Evolutionary conservation across 2,888 invertebrate species (phyloP).

Genomic region (Apamea sordens): DNA sequence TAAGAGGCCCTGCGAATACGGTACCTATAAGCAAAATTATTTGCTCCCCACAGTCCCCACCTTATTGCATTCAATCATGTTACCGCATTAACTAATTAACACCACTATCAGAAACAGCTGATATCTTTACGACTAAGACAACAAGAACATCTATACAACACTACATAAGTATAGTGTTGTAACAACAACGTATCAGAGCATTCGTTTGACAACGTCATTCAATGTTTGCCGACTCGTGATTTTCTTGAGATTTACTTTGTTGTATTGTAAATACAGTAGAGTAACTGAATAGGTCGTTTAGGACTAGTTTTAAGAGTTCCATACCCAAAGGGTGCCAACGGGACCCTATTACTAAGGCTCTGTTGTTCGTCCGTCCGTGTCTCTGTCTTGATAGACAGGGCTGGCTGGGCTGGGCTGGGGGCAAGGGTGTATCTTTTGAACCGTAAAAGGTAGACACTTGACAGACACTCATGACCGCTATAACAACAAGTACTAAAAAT

Average conservation of each 20-base stretch:
- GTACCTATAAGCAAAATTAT: not conserved
- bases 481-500: too few relatives aligned
- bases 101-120: conserved; percentile 4
- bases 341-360: too few relatives aligned
- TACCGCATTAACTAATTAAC: not conserved
- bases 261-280: not conserved
- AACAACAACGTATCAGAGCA: not conserved
- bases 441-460: too few relatives aligned
- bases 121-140: not conserved
- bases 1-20: not conserved
- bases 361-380: too few relatives aligned
- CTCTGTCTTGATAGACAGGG: too few relatives aligned
- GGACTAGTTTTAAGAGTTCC: not conserved
- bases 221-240: conserved; percentile 45
- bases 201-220: conserved; percentile 19
- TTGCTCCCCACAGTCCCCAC: too few relatives aligned
- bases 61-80: not conserved
- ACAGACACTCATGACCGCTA: too few relatives aligned
- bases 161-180: conserved; percentile 2
- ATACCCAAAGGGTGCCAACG: too few relatives aligned
- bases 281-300: conserved; percentile 1
- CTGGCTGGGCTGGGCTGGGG: too few relatives aligned
- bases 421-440: too few relatives aligned
- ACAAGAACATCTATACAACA: not conserved
- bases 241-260: conserved; percentile 7